These are phyloP conservation scores for Anoncus sp. DNA, from an alignment of 2,888 invertebrate species.

Conservation along the genomic window DNA sequence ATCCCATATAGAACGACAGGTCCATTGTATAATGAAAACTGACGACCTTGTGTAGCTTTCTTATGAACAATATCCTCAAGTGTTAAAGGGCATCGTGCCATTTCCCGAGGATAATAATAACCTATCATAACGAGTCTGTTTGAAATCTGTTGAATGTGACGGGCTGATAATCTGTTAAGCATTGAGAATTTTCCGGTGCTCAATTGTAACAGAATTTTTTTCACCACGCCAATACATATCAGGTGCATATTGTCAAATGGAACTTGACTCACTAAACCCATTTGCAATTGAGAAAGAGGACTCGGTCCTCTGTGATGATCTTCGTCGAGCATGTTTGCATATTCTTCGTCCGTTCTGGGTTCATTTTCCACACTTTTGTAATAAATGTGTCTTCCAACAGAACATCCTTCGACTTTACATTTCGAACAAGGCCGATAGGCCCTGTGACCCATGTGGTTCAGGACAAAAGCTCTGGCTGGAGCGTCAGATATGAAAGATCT, in stretches of 20 bases:
- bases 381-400: conserved; percentile 41
- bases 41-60: conserved; percentile 69
- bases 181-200: conserved; percentile 24
- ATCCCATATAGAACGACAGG: conserved; percentile 60
- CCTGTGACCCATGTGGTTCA: conserved; percentile 61
- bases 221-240: conserved; percentile 44
- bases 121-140: conserved; percentile 8
- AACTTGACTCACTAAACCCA: conserved; percentile 32
- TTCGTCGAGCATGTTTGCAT: conserved; percentile 47
- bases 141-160: conserved; percentile 18
- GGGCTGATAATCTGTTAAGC: not conserved
- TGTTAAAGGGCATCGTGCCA: conserved; percentile 24
- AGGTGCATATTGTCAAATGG: conserved; percentile 59
- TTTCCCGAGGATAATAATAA: conserved; percentile 33
- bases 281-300: conserved; percentile 11
- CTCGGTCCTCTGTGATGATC: conserved; percentile 55
- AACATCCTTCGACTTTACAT: conserved; percentile 55
- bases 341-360: conserved; percentile 60
- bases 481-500: conserved; percentile 65
- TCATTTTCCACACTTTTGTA: conserved; percentile 48
- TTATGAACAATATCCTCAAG: conserved; percentile 8
- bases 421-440: conserved; percentile 63
- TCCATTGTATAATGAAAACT: conserved; percentile 67
- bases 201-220: conserved; percentile 23
- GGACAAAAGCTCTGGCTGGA: conserved; percentile 64